phyloP scores from a whole-genome alignment of 2,113 vertebrate genomes.

The Orientallactaga bullata region DNA sequence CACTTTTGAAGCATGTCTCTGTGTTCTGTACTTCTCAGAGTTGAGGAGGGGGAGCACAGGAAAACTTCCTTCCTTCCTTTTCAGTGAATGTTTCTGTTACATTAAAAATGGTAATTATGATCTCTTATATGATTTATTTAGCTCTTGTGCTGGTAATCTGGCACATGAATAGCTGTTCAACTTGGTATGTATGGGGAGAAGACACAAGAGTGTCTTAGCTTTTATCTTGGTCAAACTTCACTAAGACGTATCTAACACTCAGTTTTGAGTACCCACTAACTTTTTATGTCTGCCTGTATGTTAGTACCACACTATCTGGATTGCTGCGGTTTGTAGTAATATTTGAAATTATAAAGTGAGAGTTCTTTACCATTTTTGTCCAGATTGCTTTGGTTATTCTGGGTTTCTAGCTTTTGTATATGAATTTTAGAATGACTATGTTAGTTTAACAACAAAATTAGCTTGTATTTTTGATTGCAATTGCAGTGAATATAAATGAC shows the following conservation, averaged over 20 bases:
- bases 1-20: not conserved
- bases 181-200: not conserved
- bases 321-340: constrained; percentile 40
- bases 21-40: not conserved
- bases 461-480: constrained; percentile 40
- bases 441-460: constrained; percentile 9
- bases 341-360: constrained; percentile 35
- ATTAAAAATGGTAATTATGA: not conserved
- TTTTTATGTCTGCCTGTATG: not conserved
- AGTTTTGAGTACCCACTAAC: not conserved
- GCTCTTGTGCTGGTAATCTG: not conserved
- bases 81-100: not conserved
- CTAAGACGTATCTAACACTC: not conserved
- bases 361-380: constrained; percentile 29
- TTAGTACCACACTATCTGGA: not conserved
- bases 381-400: constrained; percentile 43
- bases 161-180: not conserved
- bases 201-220: not conserved
- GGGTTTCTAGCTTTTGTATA: not conserved
- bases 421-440: constrained; percentile 45
- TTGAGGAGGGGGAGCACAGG: not conserved
- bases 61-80: not conserved
- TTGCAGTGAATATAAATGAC: not conserved
- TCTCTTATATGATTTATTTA: not conserved
- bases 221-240: not conserved